Base-by-base conservation (phyloP, 2,113 vertebrate species). In the Oreochromis spilurus region DNA sequence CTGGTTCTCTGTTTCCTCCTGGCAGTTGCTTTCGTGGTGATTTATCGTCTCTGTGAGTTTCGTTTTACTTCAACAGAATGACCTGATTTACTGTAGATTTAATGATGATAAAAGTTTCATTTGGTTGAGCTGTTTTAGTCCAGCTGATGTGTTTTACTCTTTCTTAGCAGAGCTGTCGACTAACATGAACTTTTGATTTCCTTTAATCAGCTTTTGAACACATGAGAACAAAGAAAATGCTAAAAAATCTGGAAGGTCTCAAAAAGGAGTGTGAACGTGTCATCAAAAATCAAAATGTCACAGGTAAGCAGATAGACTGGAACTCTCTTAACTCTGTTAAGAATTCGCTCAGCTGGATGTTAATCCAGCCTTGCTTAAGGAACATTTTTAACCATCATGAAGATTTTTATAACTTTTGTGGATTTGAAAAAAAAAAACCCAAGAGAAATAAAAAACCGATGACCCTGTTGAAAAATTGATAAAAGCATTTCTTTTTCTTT, bases 291-390 rank as follows among this genome's bases (percentile, higher is more conserved):
- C 43, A 12, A 54, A 54, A 21, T 54, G n/a, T 4, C 1, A 21
- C 52, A 54, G n/a, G 52, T 54, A 54, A 54, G 52, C n/a, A 21
- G 52, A 54, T 3, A 54, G 52, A 21, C n/a, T 17, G 45, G 43
- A 14, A 45, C 43, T 45, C 0, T 14, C 13, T 14, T 0, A 45
- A 45, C 43, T 45, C 13, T 45, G 43, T 45, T 45, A 45, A 45
- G 43, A 45, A 3, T 45, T 45, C 43, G 2, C 52, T 12, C n/a
- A 54, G n/a, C 19, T 53, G 19, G 5, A 54, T 12, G n/a, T 54
- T 21, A 12, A 21, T 12, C 5, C n/a, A 21, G 1, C 52, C 0
- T 54, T 21, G 52, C 52, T 54, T 54, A 21, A 0, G 0, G 5
- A 54, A 11, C n/a, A 53, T 53, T 53, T 53, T 53, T 21, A 53